phyloP scores from a whole-genome alignment of 2,888 invertebrate genomes.

The Caenorhabditis drosophilae region DNA sequence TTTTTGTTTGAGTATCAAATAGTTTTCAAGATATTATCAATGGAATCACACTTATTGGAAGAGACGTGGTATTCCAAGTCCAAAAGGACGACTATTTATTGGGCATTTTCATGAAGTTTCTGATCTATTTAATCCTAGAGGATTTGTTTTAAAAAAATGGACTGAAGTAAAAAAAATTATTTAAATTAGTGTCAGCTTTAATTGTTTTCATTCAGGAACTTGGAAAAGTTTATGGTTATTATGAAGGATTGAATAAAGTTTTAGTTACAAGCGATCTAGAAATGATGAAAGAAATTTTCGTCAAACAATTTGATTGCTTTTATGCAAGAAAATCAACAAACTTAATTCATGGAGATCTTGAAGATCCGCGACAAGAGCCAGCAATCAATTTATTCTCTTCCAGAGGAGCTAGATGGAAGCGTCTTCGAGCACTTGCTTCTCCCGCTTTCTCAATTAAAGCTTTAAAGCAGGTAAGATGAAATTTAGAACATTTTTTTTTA shows the following conservation, averaged over 20 bases:
- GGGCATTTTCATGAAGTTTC: constrained; percentile 44
- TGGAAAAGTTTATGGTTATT: constrained; percentile 46
- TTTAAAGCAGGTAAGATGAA: constrained; percentile 31
- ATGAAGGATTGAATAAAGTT: constrained; percentile 53
- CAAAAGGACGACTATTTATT: constrained; percentile 41
- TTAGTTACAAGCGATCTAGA: constrained; percentile 70
- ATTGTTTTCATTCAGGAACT: constrained; percentile 25
- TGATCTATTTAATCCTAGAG: constrained; percentile 30
- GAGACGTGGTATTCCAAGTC: constrained; percentile 54
- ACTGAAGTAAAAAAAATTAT: constrained; percentile 32
- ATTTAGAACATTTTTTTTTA: neutral
- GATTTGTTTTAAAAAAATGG: constrained; percentile 49
- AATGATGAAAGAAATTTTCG: constrained; percentile 70
- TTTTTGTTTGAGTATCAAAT: neutral
- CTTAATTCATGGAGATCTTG: constrained; percentile 46
- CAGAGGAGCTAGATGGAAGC: constrained; percentile 73
- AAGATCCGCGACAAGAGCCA: constrained; percentile 37
- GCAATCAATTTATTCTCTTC: constrained; percentile 70
- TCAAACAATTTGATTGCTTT: constrained; percentile 71
- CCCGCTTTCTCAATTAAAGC: constrained; percentile 72
- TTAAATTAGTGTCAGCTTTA: neutral
- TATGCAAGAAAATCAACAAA: constrained; percentile 69
- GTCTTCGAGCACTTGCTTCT: constrained; percentile 72
- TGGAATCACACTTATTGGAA: constrained; percentile 50
- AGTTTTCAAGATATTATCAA: neutral